Conservation (phyloP, 1,140 invertebrate genomes). For the Steinernema feltiae region DNA sequence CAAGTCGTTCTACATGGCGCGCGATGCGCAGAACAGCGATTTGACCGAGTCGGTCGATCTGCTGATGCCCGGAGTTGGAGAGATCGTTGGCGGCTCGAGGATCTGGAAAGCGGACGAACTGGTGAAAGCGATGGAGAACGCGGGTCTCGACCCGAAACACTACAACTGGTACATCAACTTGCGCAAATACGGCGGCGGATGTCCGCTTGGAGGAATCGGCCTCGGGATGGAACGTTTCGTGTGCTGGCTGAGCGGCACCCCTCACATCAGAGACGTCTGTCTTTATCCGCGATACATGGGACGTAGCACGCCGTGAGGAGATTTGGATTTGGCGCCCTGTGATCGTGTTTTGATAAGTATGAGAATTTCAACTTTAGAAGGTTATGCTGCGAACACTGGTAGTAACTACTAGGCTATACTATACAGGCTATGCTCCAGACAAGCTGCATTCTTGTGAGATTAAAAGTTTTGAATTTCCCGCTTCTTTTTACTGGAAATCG, state of each 20-base stretch:
- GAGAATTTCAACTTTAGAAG: too few species aligned
- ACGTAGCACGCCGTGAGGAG: slow-evolving; percentile 79
- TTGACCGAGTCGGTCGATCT: slow-evolving; percentile 95
- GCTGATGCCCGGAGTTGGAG: slow-evolving; percentile 90
- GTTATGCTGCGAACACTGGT: too few species aligned
- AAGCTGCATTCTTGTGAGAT: too few species aligned
- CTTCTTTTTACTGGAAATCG: too few species aligned
- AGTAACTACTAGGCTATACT: too few species aligned
- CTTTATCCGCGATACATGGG: slow-evolving; percentile 87
- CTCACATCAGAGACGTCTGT: slow-evolving; percentile 93
- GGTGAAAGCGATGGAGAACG: slow-evolving; percentile 77
- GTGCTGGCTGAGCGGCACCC: slow-evolving; percentile 88
- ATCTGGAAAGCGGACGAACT: slow-evolving; percentile 81
- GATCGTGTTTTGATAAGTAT: neutral
- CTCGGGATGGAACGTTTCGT: slow-evolving; percentile 91
- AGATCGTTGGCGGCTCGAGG: slow-evolving; percentile 99
- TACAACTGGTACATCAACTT: slow-evolving; percentile 99
- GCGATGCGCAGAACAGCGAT: slow-evolving; percentile 73
- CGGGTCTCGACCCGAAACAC: slow-evolving; percentile 80
- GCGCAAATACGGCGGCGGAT: slow-evolving; percentile 85
- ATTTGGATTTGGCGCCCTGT: neutral
- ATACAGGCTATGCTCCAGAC: too few species aligned
- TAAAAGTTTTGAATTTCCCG: too few species aligned
- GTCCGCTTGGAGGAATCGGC: slow-evolving; percentile 95
- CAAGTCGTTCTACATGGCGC: slow-evolving; percentile 96